Evolutionary conservation across 1,140 invertebrate genomes (phyloP).

Genomic region (Drosophila arizonae): DNA sequence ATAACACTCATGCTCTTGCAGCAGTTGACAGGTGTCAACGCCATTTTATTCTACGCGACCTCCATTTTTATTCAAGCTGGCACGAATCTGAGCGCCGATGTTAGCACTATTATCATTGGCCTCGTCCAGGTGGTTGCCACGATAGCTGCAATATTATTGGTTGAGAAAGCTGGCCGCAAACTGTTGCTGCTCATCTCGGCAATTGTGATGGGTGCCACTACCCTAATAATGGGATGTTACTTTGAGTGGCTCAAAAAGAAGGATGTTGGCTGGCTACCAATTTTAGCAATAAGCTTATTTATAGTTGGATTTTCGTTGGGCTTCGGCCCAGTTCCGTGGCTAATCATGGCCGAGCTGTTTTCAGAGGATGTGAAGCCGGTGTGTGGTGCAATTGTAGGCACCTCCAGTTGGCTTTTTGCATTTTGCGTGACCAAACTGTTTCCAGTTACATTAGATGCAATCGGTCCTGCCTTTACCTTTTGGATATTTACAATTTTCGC

Average conservation of each 20-base stretch:
- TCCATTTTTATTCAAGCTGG: slow-evolving; percentile 45
- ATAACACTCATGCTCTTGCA: slow-evolving; percentile 64
- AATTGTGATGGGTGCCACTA: slow-evolving; percentile 85
- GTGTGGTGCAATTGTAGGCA: slow-evolving; percentile 88
- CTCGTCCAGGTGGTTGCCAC: slow-evolving; percentile 88
- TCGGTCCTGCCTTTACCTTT: slow-evolving; percentile 86
- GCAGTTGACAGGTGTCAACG: slow-evolving; percentile 69
- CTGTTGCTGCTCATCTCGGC: slow-evolving; percentile 87
- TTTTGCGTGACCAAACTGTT: slow-evolving; percentile 91
- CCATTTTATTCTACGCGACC: slow-evolving; percentile 65
- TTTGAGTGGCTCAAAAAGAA: slow-evolving; percentile 79
- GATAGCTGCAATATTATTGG: slow-evolving; percentile 85
- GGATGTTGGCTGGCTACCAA: slow-evolving; percentile 85
- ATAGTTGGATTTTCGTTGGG: slow-evolving; percentile 90
- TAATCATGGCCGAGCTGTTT: slow-evolving; percentile 90
- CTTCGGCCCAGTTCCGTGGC: slow-evolving; percentile 92
- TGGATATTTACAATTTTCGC: slow-evolving; percentile 88
- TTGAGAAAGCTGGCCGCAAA: slow-evolving; percentile 87
- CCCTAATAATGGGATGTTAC: slow-evolving; percentile 85
- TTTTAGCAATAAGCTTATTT: slow-evolving; percentile 88
- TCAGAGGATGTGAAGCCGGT: slow-evolving; percentile 89
- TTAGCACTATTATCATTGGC: slow-evolving; percentile 89
- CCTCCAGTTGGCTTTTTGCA: slow-evolving; percentile 90
- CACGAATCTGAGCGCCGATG: slow-evolving; percentile 44
- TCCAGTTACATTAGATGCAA: slow-evolving; percentile 36